These are phyloP conservation scores for Bostrychus sinensis DNA, from an alignment of 2,113 vertebrate genomes.

Conservation along the genomic window DNA sequence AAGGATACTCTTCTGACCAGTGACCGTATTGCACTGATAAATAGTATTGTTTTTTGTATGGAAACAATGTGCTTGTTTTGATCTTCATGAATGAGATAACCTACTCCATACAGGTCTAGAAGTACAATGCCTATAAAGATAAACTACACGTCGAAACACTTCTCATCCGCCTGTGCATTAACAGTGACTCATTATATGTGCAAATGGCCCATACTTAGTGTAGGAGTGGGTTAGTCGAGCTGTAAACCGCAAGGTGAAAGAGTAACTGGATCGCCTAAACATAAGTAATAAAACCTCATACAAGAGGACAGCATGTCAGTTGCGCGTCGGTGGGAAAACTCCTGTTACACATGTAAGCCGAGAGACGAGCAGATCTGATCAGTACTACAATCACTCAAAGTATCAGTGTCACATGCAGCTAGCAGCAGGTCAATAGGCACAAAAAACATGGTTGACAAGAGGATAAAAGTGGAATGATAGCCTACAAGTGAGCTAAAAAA, in stretches of 20 bases:
- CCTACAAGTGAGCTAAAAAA: conserved; percentile 48
- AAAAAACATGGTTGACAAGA: conserved; percentile 47
- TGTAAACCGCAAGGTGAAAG: conserved; percentile 67
- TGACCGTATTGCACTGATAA: no score
- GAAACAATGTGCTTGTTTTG: no score
- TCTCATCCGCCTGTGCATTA: conserved; percentile 15
- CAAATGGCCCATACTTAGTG: conserved; percentile 54
- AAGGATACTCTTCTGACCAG: no score
- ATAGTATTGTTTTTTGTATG: no score
- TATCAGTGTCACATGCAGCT: conserved; percentile 52
- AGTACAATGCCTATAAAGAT: no score
- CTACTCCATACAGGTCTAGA: no score
- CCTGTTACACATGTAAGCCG: conserved; percentile 60
- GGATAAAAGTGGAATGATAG: conserved; percentile 41
- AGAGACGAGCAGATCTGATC: conserved; percentile 47
- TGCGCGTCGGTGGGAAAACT: conserved; percentile 58
- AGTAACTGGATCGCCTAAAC: conserved; percentile 68
- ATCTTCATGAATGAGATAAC: no score
- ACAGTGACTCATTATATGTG: conserved; percentile 55
- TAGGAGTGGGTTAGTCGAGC: conserved; percentile 49
- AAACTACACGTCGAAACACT: background rate
- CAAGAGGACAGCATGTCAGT: conserved; percentile 59
- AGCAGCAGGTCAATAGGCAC: conserved; percentile 44
- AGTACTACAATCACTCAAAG: conserved; percentile 8
- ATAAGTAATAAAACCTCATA: conserved; percentile 69